Evolutionary conservation across 2,113 vertebrate genomes (phyloP), one percentile per base, ranked within the genome.

Genomic region (Macquaria ambigua): DNA sequence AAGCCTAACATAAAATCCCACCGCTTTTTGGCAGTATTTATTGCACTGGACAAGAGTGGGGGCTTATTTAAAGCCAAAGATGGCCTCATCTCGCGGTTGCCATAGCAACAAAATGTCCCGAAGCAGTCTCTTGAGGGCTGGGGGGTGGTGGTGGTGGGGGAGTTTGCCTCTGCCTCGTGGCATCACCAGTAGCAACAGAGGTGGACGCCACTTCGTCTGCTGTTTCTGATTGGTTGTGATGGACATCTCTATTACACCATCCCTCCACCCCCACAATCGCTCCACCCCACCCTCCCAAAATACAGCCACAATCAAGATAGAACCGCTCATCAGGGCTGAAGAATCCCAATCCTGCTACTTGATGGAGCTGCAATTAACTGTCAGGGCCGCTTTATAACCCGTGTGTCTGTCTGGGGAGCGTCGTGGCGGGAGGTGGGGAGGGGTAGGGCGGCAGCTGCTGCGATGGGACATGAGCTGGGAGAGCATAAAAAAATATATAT

Each of bases 51-150:
- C 55, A 68, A 48, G 52, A 81, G 70, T 43, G 39, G 58, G 66
- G 69, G 48, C 77, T 81, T 79, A 88, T 81, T 90, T 77, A 48
- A 87, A 90, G 67, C 83, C 81, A 84, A 79, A 63, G 69, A 90
- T 83, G 79, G 79, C 83, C 80, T 79, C 77, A 58, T 87, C 77
- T 80, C 28, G 2, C 53, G 4, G 84, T 92, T 85, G 55, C 89
- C 79, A 93, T 94, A 64, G 91, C 92, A 93, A 94, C 94, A 82
- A 84, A 90, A 88, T 90, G 90, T 91, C 92, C 89, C 74, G 9
- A 63, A 87, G 67, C 84, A 75, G 64, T 88, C 83, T 84, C 82
- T 48, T 34, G 79, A 85, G 82, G 80, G 46, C 21, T 7, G 4
- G 5, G 31, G 52, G 53, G 34, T 34, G 34, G 34, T 34, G 34